Conservation (phyloP, 2,888 invertebrate species). For the Cremastobaeus sp. region DNA sequence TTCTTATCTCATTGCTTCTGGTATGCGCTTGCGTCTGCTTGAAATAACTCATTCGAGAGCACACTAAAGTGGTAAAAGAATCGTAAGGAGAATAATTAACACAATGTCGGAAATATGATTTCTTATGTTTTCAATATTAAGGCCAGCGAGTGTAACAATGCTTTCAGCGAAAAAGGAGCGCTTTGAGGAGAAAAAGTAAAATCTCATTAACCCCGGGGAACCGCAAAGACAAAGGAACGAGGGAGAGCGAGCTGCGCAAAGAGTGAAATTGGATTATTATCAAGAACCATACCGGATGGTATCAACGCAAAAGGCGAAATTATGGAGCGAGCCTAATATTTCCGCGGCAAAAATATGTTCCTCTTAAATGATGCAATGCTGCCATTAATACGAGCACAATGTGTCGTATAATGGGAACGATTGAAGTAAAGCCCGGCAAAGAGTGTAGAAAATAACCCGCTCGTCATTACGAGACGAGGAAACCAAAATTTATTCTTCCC, state of each 20-base stretch:
- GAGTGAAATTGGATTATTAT: constrained; percentile 64
- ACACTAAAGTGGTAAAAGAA: constrained; percentile 10
- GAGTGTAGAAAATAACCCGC: no score
- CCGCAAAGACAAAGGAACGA: constrained; percentile 61
- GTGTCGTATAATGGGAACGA: constrained; percentile 44
- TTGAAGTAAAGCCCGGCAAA: constrained; percentile 37
- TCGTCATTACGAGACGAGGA: no score
- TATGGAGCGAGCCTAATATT: constrained; percentile 33
- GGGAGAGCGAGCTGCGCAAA: constrained; percentile 51
- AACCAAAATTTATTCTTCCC: constrained; percentile 32
- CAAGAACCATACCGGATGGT: constrained; percentile 52
- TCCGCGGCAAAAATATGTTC: constrained; percentile 38
- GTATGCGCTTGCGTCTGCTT: constrained; percentile 16
- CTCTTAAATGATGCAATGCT: constrained; percentile 45
- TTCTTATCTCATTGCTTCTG: constrained; percentile 1
- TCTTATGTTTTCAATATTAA: constrained; percentile 47
- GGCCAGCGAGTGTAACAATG: constrained; percentile 41
- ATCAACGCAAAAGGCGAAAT: constrained; percentile 41
- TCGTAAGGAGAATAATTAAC: constrained; percentile 36
- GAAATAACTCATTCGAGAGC: not conserved
- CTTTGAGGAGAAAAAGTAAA: constrained; percentile 59
- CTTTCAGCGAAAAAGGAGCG: constrained; percentile 40
- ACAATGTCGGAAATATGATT: constrained; percentile 50
- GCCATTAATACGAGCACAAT: constrained; percentile 39
- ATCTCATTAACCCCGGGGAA: constrained; percentile 65